Conservation (phyloP, 2,888 invertebrate species). For the Zygaena filipendulae region DNA sequence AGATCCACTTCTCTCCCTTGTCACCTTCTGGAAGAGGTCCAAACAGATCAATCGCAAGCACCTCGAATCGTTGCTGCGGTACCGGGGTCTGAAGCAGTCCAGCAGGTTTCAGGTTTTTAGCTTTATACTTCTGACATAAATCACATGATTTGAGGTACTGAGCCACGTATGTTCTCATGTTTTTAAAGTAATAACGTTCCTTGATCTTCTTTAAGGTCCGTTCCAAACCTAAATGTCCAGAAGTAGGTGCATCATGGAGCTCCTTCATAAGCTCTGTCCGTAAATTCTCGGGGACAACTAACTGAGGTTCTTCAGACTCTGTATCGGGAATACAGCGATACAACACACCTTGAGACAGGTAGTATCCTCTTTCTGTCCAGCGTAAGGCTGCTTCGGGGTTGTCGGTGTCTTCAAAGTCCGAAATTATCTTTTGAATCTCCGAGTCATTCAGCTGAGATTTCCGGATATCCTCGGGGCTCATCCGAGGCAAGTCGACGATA, state of each 20-base stretch:
- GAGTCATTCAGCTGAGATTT: too few species aligned
- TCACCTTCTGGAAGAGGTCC: conserved; percentile 16
- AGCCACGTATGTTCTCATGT: conserved; percentile 5
- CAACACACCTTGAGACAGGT: conserved; percentile 12
- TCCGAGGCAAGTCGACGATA: conserved; percentile 12
- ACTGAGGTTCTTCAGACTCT: conserved; percentile 15
- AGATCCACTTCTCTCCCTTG: conserved; percentile 19
- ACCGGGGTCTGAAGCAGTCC: conserved; percentile 23
- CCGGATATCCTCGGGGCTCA: conserved; percentile 1
- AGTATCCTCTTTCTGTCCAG: conserved; percentile 17
- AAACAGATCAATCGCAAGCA: conserved; percentile 23
- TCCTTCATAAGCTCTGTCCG: conserved; percentile 11
- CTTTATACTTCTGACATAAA: conserved; percentile 23
- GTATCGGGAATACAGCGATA: conserved; percentile 11
- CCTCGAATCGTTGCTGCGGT: conserved; percentile 17
- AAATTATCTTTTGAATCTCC: conserved; percentile 2
- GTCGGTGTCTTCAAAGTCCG: conserved; percentile 1
- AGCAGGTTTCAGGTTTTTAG: conserved; percentile 23
- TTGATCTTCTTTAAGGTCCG: conserved; percentile 11
- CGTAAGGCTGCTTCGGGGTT: conserved; percentile 1
- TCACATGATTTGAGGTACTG: conserved; percentile 10
- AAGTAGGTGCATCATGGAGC: conserved; percentile 14
- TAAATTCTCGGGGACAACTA: conserved; percentile 12
- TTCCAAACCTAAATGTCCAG: conserved; percentile 15
- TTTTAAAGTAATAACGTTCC: conserved; percentile 7